Percentiles rank a stretch among this genome's conserved stretches.
Evolutionary conservation across 2,113 vertebrate species (phyloP).

Genomic region (Nyctereutes procyonoides): DNA sequence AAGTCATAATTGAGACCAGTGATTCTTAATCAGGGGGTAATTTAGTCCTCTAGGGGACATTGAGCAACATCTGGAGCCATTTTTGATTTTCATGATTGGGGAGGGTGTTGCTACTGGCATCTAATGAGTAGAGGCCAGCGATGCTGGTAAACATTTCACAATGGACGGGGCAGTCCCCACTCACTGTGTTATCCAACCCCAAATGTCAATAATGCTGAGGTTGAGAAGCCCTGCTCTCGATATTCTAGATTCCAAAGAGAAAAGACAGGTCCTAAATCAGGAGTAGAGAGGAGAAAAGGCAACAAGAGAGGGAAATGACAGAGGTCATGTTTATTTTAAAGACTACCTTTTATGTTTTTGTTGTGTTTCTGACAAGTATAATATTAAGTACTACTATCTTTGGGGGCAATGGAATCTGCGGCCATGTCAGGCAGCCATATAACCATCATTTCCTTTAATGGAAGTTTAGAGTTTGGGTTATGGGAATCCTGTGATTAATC

Average conservation of each 20-base stretch:
- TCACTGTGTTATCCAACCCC: background rate
- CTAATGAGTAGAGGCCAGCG: background rate
- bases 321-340: background rate
- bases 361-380: conserved; percentile 12
- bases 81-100: background rate
- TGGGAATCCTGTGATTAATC: background rate
- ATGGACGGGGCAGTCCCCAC: background rate
- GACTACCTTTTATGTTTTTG: background rate
- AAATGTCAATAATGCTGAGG: background rate
- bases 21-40: background rate
- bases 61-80: background rate
- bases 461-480: background rate
- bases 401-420: background rate
- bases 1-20: background rate
- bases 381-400: background rate
- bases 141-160: background rate
- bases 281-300: background rate
- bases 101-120: background rate
- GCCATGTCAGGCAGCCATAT: background rate
- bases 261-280: background rate
- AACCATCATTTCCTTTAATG: background rate
- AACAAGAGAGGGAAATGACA: background rate
- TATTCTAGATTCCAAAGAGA: background rate
- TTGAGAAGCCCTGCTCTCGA: background rate
- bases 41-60: conserved; percentile 3